phyloP scores from a whole-genome alignment of 2,888 invertebrate species.

The Idaea straminata region DNA sequence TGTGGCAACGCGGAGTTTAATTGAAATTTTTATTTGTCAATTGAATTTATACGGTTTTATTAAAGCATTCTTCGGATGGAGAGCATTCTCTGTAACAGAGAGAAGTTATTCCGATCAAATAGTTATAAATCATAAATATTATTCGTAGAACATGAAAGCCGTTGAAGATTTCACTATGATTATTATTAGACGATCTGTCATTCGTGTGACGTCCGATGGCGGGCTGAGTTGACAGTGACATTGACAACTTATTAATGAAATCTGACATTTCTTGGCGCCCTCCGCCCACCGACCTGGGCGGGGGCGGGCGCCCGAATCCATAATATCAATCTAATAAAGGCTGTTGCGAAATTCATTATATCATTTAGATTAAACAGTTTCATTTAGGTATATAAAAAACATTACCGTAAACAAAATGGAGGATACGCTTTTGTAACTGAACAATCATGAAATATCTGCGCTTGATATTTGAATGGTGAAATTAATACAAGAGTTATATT shows the following conservation, averaged over 20 bases:
- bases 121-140: constrained; percentile 1
- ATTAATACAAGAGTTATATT: constrained; percentile 65
- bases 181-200: constrained; percentile 40
- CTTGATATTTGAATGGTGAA: constrained; percentile 58
- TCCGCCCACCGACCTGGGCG: constrained; percentile 22
- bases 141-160: constrained; percentile 21
- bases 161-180: constrained; percentile 33
- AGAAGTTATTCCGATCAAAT: background rate
- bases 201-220: constrained; percentile 31
- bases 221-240: constrained; percentile 45
- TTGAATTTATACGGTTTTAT: constrained; percentile 21
- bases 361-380: constrained; percentile 8
- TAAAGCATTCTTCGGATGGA: constrained; percentile 18
- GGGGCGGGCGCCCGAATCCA: constrained; percentile 7
- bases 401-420: background rate
- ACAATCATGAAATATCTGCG: constrained; percentile 62
- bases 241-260: constrained; percentile 54
- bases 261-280: constrained; percentile 45
- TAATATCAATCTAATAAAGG: constrained; percentile 6
- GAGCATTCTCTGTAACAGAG: background rate
- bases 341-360: constrained; percentile 2
- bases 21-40: constrained; percentile 55
- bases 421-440: constrained; percentile 20
- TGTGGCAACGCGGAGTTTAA: constrained; percentile 51
- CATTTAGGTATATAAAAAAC: background rate